These are phyloP conservation scores for Hypsopygia costalis DNA, from an alignment of 2,888 invertebrate species.

Conservation along the genomic window DNA sequence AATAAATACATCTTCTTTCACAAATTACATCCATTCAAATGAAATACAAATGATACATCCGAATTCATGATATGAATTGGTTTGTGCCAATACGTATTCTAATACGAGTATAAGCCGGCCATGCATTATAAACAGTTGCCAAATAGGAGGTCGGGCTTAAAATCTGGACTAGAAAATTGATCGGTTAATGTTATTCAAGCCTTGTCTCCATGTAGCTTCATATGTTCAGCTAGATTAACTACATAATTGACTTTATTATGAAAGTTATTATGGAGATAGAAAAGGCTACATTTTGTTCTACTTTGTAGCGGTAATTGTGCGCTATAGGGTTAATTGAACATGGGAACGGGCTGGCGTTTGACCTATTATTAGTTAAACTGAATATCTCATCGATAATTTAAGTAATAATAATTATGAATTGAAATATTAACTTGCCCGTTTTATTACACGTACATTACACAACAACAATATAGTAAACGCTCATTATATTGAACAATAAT, in stretches of 20 bases:
- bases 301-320: too few species aligned
- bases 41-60: constrained; percentile 15
- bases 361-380: too few species aligned
- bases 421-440: too few species aligned
- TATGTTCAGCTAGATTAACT: constrained; percentile 2
- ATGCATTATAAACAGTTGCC: constrained; percentile 46
- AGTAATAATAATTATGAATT: too few species aligned
- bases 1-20: constrained; percentile 2
- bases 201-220: constrained; percentile 1
- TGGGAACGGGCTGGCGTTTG: too few species aligned
- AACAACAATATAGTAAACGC: too few species aligned
- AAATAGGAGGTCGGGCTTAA: not conserved
- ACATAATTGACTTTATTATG: not conserved
- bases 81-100: constrained; percentile 26
- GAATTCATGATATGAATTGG: constrained; percentile 33
- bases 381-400: too few species aligned
- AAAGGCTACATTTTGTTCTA: too few species aligned
- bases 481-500: too few species aligned
- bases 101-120: constrained; percentile 32
- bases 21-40: constrained; percentile 3
- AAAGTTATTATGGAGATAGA: too few species aligned
- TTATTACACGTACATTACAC: too few species aligned
- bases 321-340: too few species aligned
- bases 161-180: constrained; percentile 18
- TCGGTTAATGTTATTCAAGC: constrained; percentile 19